These are phyloP conservation scores for Cyphomyrmex costatus DNA, from an alignment of 1,140 invertebrate genomes.

Conservation along the genomic window DNA sequence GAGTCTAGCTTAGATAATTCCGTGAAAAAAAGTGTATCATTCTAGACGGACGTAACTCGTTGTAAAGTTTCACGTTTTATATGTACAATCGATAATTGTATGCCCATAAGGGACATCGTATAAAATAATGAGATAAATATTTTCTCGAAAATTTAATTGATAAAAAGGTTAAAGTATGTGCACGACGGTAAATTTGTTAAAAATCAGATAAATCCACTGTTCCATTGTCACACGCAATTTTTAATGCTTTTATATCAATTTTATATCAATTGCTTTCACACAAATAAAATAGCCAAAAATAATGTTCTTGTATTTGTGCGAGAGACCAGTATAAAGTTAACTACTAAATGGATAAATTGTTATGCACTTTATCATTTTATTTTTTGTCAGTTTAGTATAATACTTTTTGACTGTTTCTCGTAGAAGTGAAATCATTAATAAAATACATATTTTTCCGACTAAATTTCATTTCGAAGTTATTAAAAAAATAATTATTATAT, in stretches of 20 bases:
- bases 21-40: conserved; percentile 12
- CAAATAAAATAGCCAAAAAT: background rate
- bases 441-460: background rate
- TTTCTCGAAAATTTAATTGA: conserved; percentile 44
- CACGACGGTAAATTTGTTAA: conserved; percentile 36
- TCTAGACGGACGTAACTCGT: background rate
- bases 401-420: background rate
- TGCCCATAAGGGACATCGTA: background rate
- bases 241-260: conserved; percentile 11
- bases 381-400: background rate
- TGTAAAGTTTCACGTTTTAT: conserved; percentile 18
- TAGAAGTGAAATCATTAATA: background rate
- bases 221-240: conserved; percentile 21
- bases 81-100: conserved; percentile 48
- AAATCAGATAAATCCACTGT: conserved; percentile 25
- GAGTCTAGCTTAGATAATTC: conserved; percentile 42
- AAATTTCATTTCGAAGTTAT: conserved; percentile 20
- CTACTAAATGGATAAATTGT: conserved; percentile 43
- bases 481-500: conserved; percentile 12
- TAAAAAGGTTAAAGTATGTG: background rate
- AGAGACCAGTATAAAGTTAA: background rate
- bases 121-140: conserved; percentile 38
- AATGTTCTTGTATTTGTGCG: background rate
- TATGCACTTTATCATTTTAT: background rate
- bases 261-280: conserved; percentile 14